phyloP scores from a whole-genome alignment of 2,113 vertebrate genomes.

The Azemiops feae region DNA sequence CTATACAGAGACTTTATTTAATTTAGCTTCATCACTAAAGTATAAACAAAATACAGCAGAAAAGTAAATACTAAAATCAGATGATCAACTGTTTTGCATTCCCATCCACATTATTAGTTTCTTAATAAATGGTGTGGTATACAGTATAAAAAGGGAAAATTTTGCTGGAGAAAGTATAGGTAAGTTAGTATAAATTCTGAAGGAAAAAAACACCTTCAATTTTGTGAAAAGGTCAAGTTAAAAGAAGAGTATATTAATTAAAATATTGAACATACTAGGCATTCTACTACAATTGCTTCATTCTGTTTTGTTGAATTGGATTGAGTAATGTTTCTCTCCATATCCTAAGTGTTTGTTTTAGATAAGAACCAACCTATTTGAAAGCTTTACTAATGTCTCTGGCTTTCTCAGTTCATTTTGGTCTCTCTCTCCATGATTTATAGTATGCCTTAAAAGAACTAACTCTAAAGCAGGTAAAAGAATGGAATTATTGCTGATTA shows the following conservation, averaged over 20 bases:
- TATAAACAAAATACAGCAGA: not conserved
- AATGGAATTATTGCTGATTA: constrained; percentile 16
- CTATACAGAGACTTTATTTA: no score
- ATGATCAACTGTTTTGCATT: not conserved
- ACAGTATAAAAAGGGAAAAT: not conserved
- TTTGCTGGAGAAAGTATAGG: not conserved
- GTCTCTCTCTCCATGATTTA: not conserved
- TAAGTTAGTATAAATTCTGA: not conserved
- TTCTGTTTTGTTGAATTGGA: not conserved
- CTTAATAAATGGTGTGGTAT: not conserved
- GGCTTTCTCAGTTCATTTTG: not conserved
- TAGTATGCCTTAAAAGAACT: not conserved
- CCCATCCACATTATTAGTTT: not conserved
- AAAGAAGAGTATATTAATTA: not conserved
- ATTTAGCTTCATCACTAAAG: not conserved
- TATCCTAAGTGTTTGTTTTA: not conserved
- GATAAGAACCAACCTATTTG: not conserved
- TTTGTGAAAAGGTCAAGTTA: not conserved
- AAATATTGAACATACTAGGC: not conserved
- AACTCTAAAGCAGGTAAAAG: not conserved
- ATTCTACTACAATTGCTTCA: not conserved
- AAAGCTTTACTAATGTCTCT: not conserved
- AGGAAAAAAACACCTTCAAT: not conserved
- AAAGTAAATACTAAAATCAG: not conserved
- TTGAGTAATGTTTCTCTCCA: not conserved